Conservation (phyloP, 1,140 invertebrate species). For the Leptopilina boulardi region DNA sequence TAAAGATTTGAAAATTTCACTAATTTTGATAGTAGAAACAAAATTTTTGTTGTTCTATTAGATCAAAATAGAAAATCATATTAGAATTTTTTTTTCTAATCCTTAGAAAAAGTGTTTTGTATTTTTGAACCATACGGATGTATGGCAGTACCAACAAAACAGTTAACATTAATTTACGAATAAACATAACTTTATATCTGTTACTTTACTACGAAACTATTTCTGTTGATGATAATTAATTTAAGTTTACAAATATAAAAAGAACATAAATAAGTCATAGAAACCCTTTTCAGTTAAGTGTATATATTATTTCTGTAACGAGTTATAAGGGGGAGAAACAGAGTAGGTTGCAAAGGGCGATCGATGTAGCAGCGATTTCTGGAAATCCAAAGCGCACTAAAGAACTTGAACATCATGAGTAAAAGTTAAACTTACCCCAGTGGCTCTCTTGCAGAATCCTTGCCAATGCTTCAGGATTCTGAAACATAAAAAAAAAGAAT, state of each 20-base stretch:
- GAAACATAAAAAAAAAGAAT: conserved; percentile 60
- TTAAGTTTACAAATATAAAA: too few species aligned
- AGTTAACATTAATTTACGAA: too few species aligned
- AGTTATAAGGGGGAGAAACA: background rate
- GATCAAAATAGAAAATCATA: too few species aligned
- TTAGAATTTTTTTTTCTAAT: too few species aligned
- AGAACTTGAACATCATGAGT: conserved; percentile 43
- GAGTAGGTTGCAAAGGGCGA: background rate
- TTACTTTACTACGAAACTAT: too few species aligned
- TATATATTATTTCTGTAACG: background rate
- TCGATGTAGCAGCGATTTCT: conserved; percentile 44
- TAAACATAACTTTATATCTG: too few species aligned
- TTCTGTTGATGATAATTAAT: too few species aligned
- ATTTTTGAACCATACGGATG: too few species aligned
- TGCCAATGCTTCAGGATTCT: conserved; percentile 55
- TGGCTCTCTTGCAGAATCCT: conserved; percentile 43
- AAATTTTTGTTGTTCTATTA: background rate
- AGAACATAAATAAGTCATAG: too few species aligned
- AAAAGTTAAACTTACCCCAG: conserved; percentile 56
- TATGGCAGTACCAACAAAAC: too few species aligned
- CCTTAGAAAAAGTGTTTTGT: too few species aligned
- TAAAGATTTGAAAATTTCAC: background rate
- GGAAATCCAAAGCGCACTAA: conserved; percentile 40
- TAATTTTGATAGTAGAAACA: background rate
- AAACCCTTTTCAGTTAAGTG: background rate